Evolutionary conservation across 2,888 invertebrate species (phyloP).

Genomic region (Xanthorhoe spadicearia): DNA sequence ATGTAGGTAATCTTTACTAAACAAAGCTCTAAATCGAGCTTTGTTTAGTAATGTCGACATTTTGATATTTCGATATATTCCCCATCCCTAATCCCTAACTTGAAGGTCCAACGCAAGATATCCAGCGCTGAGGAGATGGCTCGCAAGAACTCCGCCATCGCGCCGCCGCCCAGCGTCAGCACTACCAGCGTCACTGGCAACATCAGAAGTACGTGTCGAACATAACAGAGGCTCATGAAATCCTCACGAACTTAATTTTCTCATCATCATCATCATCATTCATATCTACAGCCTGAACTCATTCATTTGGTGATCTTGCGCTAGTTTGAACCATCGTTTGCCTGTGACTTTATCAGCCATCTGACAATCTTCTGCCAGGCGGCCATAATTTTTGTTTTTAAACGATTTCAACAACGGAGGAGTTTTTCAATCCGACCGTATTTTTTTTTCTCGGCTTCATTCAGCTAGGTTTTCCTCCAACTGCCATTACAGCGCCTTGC

Average conservation of each 20-base stretch:
- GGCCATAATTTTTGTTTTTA: too few relatives aligned
- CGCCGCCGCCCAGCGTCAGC: slow-evolving; percentile 49
- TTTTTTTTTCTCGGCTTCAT: too few relatives aligned
- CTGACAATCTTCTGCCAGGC: too few relatives aligned
- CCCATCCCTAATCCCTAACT: slow-evolving; percentile 87
- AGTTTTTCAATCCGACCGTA: too few relatives aligned
- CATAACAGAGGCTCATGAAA: neutral
- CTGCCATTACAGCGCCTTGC: too few relatives aligned
- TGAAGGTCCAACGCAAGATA: slow-evolving; percentile 21
- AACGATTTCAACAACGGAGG: too few relatives aligned
- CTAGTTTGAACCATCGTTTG: too few relatives aligned
- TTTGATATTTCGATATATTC: neutral
- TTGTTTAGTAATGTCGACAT: neutral
- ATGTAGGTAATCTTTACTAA: neutral
- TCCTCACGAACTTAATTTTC: neutral
- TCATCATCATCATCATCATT: too few relatives aligned
- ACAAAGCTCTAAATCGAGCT: neutral
- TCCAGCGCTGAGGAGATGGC: slow-evolving; percentile 88
- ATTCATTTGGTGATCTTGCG: too few relatives aligned
- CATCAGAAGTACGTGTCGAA: slow-evolving; percentile 47
- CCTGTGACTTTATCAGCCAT: too few relatives aligned
- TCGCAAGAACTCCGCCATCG: slow-evolving; percentile 91
- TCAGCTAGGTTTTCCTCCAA: too few relatives aligned
- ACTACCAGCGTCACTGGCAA: slow-evolving; percentile 42
- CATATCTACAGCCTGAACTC: too few relatives aligned